These are phyloP conservation scores for Anguilla anguilla DNA, from an alignment of 2,797 vertebrate species.

Conservation along the genomic window DNA sequence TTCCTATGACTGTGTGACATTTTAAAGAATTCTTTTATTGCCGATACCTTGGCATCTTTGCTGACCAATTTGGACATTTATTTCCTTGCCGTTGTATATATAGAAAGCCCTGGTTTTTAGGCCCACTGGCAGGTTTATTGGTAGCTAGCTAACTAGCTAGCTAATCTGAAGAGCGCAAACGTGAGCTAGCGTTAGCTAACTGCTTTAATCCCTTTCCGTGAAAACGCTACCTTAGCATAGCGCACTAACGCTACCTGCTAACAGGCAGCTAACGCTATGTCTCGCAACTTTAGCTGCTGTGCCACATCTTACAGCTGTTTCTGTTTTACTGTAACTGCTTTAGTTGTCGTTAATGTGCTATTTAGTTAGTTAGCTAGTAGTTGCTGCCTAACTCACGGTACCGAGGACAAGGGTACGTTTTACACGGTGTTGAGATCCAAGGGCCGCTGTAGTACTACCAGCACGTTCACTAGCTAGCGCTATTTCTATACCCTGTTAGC, in stretches of 20 bases:
- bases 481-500: neutral
- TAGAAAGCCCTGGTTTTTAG: slow-evolving; percentile 45
- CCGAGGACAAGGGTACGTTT: neutral
- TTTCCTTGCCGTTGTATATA: slow-evolving; percentile 53
- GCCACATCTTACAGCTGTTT: neutral
- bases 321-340: neutral
- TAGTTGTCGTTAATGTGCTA: neutral
- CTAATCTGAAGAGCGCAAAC: slow-evolving; percentile 1
- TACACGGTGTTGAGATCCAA: neutral
- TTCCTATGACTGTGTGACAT: neutral
- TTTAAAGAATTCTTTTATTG: neutral
- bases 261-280: neutral
- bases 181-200: neutral
- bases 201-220: neutral
- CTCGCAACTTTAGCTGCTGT: neutral
- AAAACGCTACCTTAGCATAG: neutral
- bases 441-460: neutral
- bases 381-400: neutral
- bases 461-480: neutral
- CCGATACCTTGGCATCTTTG: neutral
- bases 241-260: neutral
- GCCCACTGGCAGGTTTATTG: slow-evolving; percentile 10
- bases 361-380: neutral
- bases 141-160: slow-evolving; percentile 32
- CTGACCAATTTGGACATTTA: neutral